Base-by-base conservation (phyloP, 2,888 invertebrate species). In the Spialia ferax region DNA sequence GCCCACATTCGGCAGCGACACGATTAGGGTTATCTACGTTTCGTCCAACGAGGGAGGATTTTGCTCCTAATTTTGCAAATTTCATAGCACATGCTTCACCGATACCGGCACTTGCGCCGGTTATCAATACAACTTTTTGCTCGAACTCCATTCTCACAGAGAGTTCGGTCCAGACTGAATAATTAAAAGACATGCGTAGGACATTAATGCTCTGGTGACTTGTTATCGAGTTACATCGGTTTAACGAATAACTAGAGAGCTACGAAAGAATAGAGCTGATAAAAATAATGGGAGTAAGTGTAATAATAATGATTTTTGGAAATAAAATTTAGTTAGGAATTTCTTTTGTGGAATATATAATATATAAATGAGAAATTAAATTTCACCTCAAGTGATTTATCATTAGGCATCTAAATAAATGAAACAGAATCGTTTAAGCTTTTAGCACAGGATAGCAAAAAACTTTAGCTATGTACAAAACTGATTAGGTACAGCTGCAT, bases 71-170 rank as follows among this genome's bases (percentile, higher is more conserved):
- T 60, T 82, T 81, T 0, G 91, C 89, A 63, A 92, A 90, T 42
- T 74, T 73, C 11, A 84, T 3, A 0, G 92, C 88, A 68, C 85
- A 86, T 11, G 84, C 80, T 3, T 89, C 87, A 18, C 92, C 92
- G 52, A 92, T 89, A 1, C 92, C 92, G 1, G 89, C 84, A 71
- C 90, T 89, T 10, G 89, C 89, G 3, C 91, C 91, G 2, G 91
- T 91, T 59, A 91, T 79, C 56, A 91, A 70, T 23, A 91, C 86
- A 38, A 91, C 90, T 85, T 89, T 89, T 59, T 83, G 76, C 18
- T 74, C 75, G 77, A 89, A 90, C 75, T 83, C 80, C 91, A 91
- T 91, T 70, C 72, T 77, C 72, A 80, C 79, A 80, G 82, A 76
- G 71, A 64, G 70, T 63, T 70, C 54, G 48, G 54, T 62, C 60